Conservation (phyloP, 2,113 vertebrate genomes). For the Oophaga pumilio region DNA sequence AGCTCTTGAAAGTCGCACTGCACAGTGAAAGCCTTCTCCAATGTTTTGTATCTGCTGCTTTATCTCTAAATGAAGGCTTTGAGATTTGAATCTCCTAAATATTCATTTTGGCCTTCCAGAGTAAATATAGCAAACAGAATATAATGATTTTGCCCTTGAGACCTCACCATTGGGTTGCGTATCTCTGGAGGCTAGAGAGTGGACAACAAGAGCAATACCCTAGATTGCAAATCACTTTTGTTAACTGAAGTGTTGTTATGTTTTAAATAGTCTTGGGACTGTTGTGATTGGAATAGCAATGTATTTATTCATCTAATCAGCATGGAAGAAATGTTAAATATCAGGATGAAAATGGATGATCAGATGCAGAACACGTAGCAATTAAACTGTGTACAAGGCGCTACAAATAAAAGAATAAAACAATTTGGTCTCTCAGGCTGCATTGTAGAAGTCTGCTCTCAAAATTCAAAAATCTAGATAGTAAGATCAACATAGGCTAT, state of each 20-base stretch:
- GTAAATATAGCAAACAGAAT: slow-evolving; percentile 7
- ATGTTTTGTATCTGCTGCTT: not conserved
- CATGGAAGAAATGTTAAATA: slow-evolving; percentile 22
- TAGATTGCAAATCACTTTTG: slow-evolving; percentile 46
- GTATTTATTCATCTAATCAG: slow-evolving; percentile 53
- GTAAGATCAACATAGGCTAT: not conserved
- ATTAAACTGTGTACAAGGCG: slow-evolving; percentile 12
- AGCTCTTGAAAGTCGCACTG: slow-evolving; percentile 23
- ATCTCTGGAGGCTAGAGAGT: slow-evolving; percentile 25
- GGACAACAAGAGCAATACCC: slow-evolving; percentile 27
- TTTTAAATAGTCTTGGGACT: slow-evolving; percentile 43
- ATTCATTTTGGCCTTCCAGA: slow-evolving; percentile 10
- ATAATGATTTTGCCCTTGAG: slow-evolving; percentile 30
- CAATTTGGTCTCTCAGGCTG: not conserved
- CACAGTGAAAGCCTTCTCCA: not conserved
- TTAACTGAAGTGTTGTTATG: slow-evolving; percentile 49
- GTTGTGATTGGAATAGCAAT: slow-evolving; percentile 51
- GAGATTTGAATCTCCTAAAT: slow-evolving; percentile 29
- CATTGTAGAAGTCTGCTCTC: not conserved
- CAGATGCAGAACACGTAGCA: slow-evolving; percentile 28
- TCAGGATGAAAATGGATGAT: slow-evolving; percentile 10
- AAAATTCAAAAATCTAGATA: not conserved
- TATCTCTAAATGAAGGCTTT: slow-evolving; percentile 10
- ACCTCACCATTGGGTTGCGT: not conserved
- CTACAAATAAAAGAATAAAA: not conserved